Base-by-base conservation (phyloP, 35 echinoderm and acorn worm species). In the Heliocidaris tuberculata region DNA sequence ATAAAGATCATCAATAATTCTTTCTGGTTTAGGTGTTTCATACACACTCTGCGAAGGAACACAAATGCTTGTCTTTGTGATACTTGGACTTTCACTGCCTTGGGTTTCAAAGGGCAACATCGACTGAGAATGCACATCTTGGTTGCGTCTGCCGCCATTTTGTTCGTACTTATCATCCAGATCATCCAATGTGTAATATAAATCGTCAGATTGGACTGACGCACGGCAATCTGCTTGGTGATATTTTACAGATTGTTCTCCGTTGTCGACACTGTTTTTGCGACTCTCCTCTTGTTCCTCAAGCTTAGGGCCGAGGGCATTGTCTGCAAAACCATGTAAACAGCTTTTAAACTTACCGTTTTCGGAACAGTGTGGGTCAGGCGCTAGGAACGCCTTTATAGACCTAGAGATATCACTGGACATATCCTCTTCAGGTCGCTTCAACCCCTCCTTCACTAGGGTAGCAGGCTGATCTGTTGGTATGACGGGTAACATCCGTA, bases 111-210 rank as follows among this genome's bases (percentile, higher is more conserved):
- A 2, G 11, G 52, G 10, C 15, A 56, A 56, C 15, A 9, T 2
- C 15, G 10, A 12, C 52, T 56, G 52, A 56, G 10, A 13, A 56
- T 56, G 65, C 65, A 78, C 6, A 7, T 78, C 65, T n/a, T 12
- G 2, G 12, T 15, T 19, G 19, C 0, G 59, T 60, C 4, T 60
- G 12, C 59, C 59, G 10, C 12, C 19, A 15, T 12, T 2, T 60
- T 60, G 3, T n/a, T 78, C 65, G 27, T 78, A 78, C 65, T 24
- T 24, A 78, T 78, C 65, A n/a, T 19, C 65, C 7, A 78, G 21
- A 78, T 78, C 65, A n/a, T 78, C 65, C 65, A 78, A n/a, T n/a
- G 65, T 24, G 21, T 78, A 78, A 78, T 78, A 78, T 78, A 78
- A n/a, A 78, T 78, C 35, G 65, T 78, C 65, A n/a, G 65, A 78